These are phyloP conservation scores for Anguilla japonica DNA, from an alignment of 2,113 vertebrate genomes.

Conservation along the genomic window DNA sequence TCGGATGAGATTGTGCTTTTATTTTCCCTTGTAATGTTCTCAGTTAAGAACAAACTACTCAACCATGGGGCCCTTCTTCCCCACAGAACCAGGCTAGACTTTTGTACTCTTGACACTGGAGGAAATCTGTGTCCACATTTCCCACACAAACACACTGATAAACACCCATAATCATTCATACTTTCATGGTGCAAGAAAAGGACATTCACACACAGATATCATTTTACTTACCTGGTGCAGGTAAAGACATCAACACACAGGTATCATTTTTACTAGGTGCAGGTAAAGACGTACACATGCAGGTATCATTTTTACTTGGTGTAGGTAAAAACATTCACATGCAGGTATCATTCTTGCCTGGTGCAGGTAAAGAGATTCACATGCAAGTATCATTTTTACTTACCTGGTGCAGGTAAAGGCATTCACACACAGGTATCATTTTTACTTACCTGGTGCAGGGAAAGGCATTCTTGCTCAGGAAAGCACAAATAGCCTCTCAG, in stretches of 20 bases:
- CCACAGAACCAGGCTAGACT: neutral
- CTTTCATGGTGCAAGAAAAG: too few species aligned
- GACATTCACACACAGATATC: too few species aligned
- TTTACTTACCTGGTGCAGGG: constrained; percentile 18
- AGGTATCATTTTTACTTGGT: too few species aligned
- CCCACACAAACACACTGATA: constrained; percentile 22
- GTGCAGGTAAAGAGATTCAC: constrained; percentile 11
- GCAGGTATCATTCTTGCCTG: constrained; percentile 6
- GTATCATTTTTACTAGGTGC: constrained; percentile 9
- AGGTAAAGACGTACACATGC: neutral
- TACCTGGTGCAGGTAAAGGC: neutral
- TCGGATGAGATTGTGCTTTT: neutral
- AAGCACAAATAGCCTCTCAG: constrained; percentile 39
- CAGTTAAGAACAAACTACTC: constrained; percentile 1
- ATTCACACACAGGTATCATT: neutral
- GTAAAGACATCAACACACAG: neutral
- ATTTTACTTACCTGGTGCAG: too few species aligned
- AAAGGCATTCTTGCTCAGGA: constrained; percentile 40
- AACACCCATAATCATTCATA: neutral
- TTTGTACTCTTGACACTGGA: neutral
- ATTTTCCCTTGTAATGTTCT: neutral
- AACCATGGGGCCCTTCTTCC: neutral
- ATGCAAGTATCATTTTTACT: neutral
- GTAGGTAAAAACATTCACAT: too few species aligned
- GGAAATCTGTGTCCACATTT: neutral